Evolutionary conservation across 2,888 invertebrate species (phyloP), one percentile per base, ranked within the genome.

Genomic region (Spialia ferax): DNA sequence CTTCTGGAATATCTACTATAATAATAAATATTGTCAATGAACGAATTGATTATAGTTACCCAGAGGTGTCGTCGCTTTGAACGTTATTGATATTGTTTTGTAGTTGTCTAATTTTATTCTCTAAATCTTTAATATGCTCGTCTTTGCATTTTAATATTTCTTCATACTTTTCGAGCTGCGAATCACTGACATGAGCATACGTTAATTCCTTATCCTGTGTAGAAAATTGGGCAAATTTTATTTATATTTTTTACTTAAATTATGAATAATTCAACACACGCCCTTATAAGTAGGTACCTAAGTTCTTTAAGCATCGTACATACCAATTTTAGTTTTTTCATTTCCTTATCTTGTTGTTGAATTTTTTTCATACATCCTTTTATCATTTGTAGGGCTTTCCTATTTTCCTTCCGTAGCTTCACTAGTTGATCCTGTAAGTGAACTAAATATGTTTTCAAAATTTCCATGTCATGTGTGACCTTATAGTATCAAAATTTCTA

Each of bases 291-390:
- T n/a, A n/a, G n/a, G n/a, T n/a, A n/a, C n/a, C n/a, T n/a, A n/a
- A n/a, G n/a, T n/a, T n/a, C n/a, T n/a, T n/a, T n/a, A n/a, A n/a
- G n/a, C n/a, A n/a, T n/a, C n/a, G n/a, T n/a, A n/a, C 23, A 22
- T 79, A 92, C 93, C 82, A 92, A 75, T 86, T 91, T 91, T 8
- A 91, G 78, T 79, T 89, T 91, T 69, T 91, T 91, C 0, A 93
- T 90, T 81, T 93, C 93, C 68, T 91, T 93, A 71, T 94, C 93
- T 74, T 94, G 87, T 71, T 94, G 93, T 70, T 94, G 90, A 74
- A 94, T 94, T 74, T 94, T 94, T 69, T 94, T 91, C 89, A 94
- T 91, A 71, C 94, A 94, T 32, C 91, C 94, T 83, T 95, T 94
- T 61, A 95, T 94, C 89, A 94, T 93, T 76, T 94, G 93, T 55